Conservation (phyloP, 2,888 invertebrate genomes). For the Scaptomyza flava region DNA sequence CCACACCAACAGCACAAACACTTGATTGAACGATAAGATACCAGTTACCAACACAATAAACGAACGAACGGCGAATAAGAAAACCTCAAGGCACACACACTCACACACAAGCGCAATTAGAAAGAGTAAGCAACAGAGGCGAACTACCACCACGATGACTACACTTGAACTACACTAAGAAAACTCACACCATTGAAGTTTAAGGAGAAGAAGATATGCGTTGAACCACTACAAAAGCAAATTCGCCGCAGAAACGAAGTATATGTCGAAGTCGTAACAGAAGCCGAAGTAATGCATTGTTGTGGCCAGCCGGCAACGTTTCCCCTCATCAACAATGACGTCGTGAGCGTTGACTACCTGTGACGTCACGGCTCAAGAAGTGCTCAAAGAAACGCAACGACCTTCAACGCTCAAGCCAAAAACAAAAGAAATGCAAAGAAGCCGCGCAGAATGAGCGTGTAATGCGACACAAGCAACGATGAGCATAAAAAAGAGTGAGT, state of each 20-base stretch:
- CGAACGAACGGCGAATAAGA: constrained; percentile 64
- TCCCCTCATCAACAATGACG: constrained; percentile 61
- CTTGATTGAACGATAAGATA: constrained; percentile 57
- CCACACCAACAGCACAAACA: constrained; percentile 39
- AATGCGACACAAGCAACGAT: constrained; percentile 27
- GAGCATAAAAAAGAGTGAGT: constrained; percentile 32
- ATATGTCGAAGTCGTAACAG: constrained; percentile 25
- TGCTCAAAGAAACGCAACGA: constrained; percentile 74
- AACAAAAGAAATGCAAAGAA: constrained; percentile 16
- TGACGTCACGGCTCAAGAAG: constrained; percentile 72
- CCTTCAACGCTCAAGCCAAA: constrained; percentile 62
- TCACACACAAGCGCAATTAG: constrained; percentile 33
- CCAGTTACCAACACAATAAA: constrained; percentile 26
- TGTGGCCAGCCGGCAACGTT: constrained; percentile 48
- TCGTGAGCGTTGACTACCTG: constrained; percentile 42
- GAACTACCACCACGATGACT: constrained; percentile 41
- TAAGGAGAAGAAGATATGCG: constrained; percentile 49
- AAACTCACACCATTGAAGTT: constrained; percentile 65
- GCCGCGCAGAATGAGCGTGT: constrained; percentile 41
- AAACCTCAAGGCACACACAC: constrained; percentile 33
- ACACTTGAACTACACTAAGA: constrained; percentile 47
- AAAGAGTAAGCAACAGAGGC: constrained; percentile 47
- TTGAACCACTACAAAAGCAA: constrained; percentile 55
- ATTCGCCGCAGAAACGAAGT: constrained; percentile 69
- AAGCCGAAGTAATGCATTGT: constrained; percentile 50